Evolutionary conservation across 2,113 vertebrate species (phyloP).

Genomic region (Oncorhynchus kisutch): DNA sequence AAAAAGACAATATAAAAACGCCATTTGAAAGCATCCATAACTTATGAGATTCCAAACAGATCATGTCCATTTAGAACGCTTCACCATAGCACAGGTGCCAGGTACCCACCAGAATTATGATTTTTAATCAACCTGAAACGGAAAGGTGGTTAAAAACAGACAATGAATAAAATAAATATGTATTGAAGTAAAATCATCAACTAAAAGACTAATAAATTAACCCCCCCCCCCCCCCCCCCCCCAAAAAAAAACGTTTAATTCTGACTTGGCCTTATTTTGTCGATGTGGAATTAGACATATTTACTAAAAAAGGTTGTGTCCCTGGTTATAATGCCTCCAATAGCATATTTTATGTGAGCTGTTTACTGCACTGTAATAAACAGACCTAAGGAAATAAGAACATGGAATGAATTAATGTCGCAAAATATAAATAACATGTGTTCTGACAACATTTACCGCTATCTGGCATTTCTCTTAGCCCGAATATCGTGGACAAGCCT

Average conservation of each 20-base stretch:
- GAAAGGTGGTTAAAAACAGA: slow-evolving; percentile 14
- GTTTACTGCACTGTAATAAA: background rate
- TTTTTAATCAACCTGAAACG: slow-evolving; percentile 26
- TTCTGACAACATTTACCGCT: background rate
- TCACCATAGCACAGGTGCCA: background rate
- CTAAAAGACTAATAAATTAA: background rate
- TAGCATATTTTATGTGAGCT: background rate
- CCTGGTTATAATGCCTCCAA: background rate
- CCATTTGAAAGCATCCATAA: too few relatives aligned
- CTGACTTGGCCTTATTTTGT: too few relatives aligned
- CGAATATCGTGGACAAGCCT: background rate
- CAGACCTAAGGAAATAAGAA: too few relatives aligned
- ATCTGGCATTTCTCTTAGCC: background rate
- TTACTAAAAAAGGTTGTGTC: background rate
- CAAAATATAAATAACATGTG: background rate
- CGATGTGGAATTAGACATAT: background rate
- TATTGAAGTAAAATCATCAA: background rate
- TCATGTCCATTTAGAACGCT: slow-evolving; percentile 31
- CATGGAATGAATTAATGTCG: background rate
- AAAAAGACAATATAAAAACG: background rate
- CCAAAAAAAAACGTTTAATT: too few relatives aligned
- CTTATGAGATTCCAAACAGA: slow-evolving; percentile 20
- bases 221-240: too few relatives aligned
- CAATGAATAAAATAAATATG: background rate
- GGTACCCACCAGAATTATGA: too few relatives aligned